These are phyloP conservation scores for Eleutherodactylus coqui DNA, from an alignment of 2,797 vertebrate species.

Conservation along the genomic window DNA sequence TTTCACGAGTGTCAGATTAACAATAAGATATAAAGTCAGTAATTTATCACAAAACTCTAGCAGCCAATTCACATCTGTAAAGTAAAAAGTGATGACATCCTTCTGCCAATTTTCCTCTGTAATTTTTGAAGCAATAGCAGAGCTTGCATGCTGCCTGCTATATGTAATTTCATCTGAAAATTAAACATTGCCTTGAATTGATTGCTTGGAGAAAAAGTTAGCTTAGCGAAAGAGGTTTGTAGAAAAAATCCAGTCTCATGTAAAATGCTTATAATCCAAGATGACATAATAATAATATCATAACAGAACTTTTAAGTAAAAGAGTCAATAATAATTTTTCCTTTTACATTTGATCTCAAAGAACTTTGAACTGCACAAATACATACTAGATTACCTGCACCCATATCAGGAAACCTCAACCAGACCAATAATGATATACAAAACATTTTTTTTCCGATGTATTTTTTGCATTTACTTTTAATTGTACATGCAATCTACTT, in stretches of 20 bases:
- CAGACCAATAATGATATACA: background rate
- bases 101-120: slow-evolving; percentile 35
- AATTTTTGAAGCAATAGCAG: slow-evolving; percentile 20
- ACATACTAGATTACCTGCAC: background rate
- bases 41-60: slow-evolving; percentile 20
- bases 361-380: background rate
- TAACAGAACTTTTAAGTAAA: background rate
- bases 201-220: slow-evolving; percentile 10
- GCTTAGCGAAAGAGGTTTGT: background rate
- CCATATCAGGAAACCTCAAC: background rate
- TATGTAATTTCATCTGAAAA: slow-evolving; percentile 16
- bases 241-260: background rate
- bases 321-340: background rate
- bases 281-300: background rate
- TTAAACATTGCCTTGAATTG: slow-evolving; percentile 25
- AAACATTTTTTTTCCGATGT: no score
- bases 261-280: background rate
- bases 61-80: slow-evolving; percentile 39
- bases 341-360: background rate
- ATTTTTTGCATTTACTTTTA: no score
- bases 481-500: no score
- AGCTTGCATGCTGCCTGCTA: background rate
- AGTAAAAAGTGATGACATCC: slow-evolving; percentile 37
- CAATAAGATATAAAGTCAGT: slow-evolving; percentile 32
- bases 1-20: slow-evolving; percentile 20